phyloP scores from a whole-genome alignment of 2,888 invertebrate species.

The Fragum fragum region DNA sequence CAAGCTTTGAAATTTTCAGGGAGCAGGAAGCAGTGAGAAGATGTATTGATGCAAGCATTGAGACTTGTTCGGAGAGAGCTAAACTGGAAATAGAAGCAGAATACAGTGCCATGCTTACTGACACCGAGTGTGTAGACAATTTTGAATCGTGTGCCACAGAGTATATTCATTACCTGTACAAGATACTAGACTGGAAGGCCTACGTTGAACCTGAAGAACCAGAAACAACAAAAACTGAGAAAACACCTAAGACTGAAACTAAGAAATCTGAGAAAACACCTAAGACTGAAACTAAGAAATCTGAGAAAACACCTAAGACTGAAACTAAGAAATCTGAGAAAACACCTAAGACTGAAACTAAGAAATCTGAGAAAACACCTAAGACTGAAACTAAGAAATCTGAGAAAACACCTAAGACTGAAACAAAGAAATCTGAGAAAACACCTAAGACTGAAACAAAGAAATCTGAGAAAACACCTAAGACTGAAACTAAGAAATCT shows the following conservation, averaged over 20 bases:
- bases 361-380: not conserved
- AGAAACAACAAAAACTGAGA: not conserved
- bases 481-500: not conserved
- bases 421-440: not conserved
- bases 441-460: not conserved
- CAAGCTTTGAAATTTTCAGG: too few species aligned
- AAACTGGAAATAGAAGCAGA: slow-evolving; percentile 23
- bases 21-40: slow-evolving; percentile 38
- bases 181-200: slow-evolving; percentile 54
- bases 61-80: slow-evolving; percentile 36
- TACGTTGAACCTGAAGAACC: slow-evolving; percentile 16
- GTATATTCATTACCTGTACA: slow-evolving; percentile 38
- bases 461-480: not conserved
- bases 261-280: not conserved
- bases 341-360: not conserved
- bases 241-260: not conserved
- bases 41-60: slow-evolving; percentile 40
- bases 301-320: not conserved
- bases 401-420: not conserved
- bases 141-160: slow-evolving; percentile 37
- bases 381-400: not conserved
- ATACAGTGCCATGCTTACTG: not conserved
- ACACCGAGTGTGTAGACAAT: slow-evolving; percentile 39
- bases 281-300: not conserved
- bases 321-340: not conserved